A percentile compares a stretch with the other conserved stretches of the same genome.
These are phyloP conservation scores for Nansenia antarctica DNA, from an alignment of 2,113 vertebrate species.

Conservation along the genomic window DNA sequence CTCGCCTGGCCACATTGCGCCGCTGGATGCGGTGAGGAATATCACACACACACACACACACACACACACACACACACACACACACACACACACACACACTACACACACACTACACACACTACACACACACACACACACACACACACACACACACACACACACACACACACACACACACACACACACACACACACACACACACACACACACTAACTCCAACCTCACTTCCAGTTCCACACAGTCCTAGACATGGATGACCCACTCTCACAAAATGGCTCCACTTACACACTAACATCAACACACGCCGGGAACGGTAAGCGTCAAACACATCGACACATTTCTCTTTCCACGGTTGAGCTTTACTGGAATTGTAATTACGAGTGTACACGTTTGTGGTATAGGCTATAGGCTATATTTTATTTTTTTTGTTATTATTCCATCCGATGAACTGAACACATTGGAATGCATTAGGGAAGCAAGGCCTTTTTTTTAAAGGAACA, in stretches of 20 bases:
- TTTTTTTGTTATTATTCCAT: constrained; percentile 48
- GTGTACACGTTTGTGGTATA: constrained; percentile 24
- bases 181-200: constrained; percentile 38
- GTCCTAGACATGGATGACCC: constrained; percentile 85
- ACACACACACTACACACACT: too few species aligned
- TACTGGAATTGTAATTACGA: not conserved
- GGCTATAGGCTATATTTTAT: constrained; percentile 23
- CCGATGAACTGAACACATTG: constrained; percentile 27
- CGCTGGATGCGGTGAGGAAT: constrained; percentile 86
- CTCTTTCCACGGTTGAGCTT: constrained; percentile 4
- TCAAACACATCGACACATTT: constrained; percentile 16
- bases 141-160: not conserved
- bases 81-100: too few species aligned
- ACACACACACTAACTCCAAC: constrained; percentile 56
- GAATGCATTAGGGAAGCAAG: constrained; percentile 61
- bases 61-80: too few species aligned
- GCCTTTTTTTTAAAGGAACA: constrained; percentile 36
- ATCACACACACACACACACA: constrained; percentile 81
- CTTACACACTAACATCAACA: constrained; percentile 85
- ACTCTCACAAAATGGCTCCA: constrained; percentile 91
- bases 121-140: too few species aligned
- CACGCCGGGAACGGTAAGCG: constrained; percentile 82
- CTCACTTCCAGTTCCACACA: constrained; percentile 74
- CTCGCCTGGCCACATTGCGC: constrained; percentile 90
- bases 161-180: constrained; percentile 58